A percentile compares a stretch with the other conserved stretches of the same genome.
Evolutionary conservation across 2,797 vertebrate species (phyloP).

Genomic region (Halcyon leucocephala): DNA sequence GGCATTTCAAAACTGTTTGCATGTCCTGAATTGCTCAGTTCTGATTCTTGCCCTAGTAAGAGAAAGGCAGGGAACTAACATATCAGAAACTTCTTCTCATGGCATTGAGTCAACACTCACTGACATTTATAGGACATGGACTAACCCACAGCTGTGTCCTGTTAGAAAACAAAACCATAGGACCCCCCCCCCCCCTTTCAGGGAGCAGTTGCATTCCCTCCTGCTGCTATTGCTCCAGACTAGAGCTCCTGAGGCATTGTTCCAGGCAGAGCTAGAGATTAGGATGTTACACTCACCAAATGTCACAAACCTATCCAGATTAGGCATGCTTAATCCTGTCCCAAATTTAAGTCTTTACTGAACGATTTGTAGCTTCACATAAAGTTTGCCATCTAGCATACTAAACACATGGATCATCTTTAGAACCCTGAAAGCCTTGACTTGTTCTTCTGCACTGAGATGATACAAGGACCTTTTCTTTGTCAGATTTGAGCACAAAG

Average conservation of each 20-base stretch:
- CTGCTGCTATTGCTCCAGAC: not conserved
- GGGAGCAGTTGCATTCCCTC: not conserved
- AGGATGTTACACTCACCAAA: not conserved
- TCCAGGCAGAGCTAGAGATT: not conserved
- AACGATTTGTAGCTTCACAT: not conserved
- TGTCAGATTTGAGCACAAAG: not conserved
- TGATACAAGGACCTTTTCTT: not conserved
- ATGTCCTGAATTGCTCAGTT: not conserved
- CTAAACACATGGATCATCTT: fast-evolving
- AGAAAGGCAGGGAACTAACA: not conserved
- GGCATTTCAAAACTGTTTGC: not conserved
- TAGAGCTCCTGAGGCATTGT: not conserved
- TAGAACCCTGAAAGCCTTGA: not conserved
- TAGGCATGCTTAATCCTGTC: not conserved
- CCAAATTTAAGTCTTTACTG: not conserved
- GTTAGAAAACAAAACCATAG: not conserved
- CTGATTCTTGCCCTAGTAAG: not conserved
- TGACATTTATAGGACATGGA: not conserved
- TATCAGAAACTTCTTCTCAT: not conserved
- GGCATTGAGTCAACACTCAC: not conserved
- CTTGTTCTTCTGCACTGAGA: not conserved
- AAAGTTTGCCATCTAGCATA: not conserved
- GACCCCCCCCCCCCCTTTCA: not conserved
- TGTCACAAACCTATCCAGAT: not conserved
- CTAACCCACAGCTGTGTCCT: not conserved